Conservation (phyloP, 2,888 invertebrate genomes). For the Oconnorella tubifera region DNA sequence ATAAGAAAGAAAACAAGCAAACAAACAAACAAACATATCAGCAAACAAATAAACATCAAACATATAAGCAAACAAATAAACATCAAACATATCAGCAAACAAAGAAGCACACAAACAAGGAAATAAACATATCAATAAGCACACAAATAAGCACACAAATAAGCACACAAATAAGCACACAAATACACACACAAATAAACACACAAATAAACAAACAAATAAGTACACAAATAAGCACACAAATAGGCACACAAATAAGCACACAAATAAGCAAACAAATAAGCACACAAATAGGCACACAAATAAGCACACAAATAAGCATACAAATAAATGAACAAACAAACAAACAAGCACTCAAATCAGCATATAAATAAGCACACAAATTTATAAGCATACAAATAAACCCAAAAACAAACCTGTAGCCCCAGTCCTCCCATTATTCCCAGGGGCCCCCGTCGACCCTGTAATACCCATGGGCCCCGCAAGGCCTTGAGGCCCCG, state of each 20-base stretch:
- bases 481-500: background rate
- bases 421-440: background rate
- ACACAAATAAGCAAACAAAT: background rate
- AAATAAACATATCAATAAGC: too few relatives aligned
- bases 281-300: background rate
- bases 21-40: background rate
- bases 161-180: background rate
- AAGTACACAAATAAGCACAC: background rate
- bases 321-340: background rate
- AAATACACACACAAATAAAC: background rate
- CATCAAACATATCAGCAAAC: too few relatives aligned
- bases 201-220: background rate
- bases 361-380: background rate
- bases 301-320: background rate
- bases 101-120: too few relatives aligned
- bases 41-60: background rate
- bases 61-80: background rate
- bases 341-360: background rate
- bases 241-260: background rate
- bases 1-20: background rate
- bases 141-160: too few relatives aligned
- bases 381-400: background rate
- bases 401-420: background rate
- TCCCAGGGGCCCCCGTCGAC: background rate
- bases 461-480: background rate